These are phyloP conservation scores for Cerastis leucographa DNA, from an alignment of 2,888 invertebrate genomes.

Conservation along the genomic window DNA sequence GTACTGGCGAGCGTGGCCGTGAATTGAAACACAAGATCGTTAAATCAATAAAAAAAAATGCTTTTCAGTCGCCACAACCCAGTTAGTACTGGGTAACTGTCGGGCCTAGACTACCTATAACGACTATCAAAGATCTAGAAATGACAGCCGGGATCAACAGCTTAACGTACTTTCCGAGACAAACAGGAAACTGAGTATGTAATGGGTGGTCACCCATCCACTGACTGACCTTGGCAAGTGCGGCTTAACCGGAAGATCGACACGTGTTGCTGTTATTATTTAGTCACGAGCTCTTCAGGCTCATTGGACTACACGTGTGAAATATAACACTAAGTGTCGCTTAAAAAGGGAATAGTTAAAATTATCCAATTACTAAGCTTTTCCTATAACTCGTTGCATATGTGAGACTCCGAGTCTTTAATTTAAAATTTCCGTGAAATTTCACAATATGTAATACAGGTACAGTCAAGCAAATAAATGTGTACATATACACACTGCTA, in stretches of 20 bases:
- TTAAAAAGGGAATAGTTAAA: background rate
- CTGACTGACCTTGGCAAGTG: background rate
- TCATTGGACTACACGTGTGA: background rate
- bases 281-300: background rate
- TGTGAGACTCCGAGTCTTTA: background rate
- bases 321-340: background rate
- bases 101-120: too few relatives aligned
- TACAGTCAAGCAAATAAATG: constrained; percentile 1
- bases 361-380: background rate
- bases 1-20: background rate
- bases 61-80: too few relatives aligned
- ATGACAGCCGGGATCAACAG: too few relatives aligned
- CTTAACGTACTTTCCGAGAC: too few relatives aligned
- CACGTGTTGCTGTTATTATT: background rate
- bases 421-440: constrained; percentile 18
- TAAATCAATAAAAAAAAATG: too few relatives aligned
- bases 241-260: background rate
- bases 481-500: background rate
- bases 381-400: constrained; percentile 2
- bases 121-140: too few relatives aligned
- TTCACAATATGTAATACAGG: background rate
- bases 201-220: background rate
- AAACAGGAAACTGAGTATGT: too few relatives aligned
- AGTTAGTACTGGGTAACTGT: too few relatives aligned
- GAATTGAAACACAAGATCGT: background rate